Evolutionary conservation across 2,797 vertebrate species (phyloP), one percentile per base, ranked within the genome.

Genomic region (Ara ararauna): DNA sequence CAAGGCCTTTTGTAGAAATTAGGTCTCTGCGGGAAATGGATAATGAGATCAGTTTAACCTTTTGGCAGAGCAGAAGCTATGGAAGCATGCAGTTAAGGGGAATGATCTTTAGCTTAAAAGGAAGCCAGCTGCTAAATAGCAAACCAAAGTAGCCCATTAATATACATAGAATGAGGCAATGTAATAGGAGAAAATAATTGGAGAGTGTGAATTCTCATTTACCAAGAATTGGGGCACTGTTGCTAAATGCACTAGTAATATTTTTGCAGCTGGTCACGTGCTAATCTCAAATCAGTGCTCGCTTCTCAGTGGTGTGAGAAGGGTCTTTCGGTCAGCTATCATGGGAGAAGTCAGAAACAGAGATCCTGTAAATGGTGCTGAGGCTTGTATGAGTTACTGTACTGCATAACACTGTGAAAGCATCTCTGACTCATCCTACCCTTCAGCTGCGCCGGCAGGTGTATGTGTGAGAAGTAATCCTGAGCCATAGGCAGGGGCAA

Each of bases 1-100:
- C 29, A 48, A 83, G 86, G 65, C 60, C 60, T 48, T 85, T 82
- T 68, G 62, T 61, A 78, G 82, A 93, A 92, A 91, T 97, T 61
- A 38, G 80, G 54, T 95, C 77, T 89, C 91, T 60, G 18, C 67
- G 85, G 77, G 79, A 79, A 82, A 77, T 75, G 87, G 65, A 78
- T 92, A 88, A 93, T 85, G 92, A 97, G 67, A 54, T 79, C 73
- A 76, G 26, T 87, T 94, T 95, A 95, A 91, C 91, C 66, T 86
- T 58, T 86, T 1, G 4, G 71, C 81, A 51, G 72, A 84, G 47
- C 12, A 56, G 61, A 68, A 93, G n/a, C 44, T 50, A 11, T 42
- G 65, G 66, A 87, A 73, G 56, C 48, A 32, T 40, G 27, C 9
- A 66, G 48, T 83, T 65, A 24, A 74, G 40, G 34, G 44, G 36